These are phyloP conservation scores for Drosophila navojoa DNA, from an alignment of 1,140 invertebrate genomes.

Conservation along the genomic window DNA sequence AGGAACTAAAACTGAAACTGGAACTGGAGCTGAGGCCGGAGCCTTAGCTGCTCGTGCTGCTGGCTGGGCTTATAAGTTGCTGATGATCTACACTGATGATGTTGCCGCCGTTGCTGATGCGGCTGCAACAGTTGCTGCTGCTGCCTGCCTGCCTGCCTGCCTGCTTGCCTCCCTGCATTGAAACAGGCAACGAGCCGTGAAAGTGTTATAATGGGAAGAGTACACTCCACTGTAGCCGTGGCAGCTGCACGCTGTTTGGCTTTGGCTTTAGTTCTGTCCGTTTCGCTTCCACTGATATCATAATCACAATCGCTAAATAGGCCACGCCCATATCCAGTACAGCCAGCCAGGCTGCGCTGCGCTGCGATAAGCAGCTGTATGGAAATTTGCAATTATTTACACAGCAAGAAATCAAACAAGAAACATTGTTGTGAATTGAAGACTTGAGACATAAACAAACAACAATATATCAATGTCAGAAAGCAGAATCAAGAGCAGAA, in stretches of 20 bases:
- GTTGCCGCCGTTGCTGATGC: constrained; percentile 47
- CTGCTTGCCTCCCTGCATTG: constrained; percentile 28
- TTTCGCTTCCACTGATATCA: constrained; percentile 57
- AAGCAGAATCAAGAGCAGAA: too few species aligned
- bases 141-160: constrained; percentile 31
- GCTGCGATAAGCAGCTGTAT: constrained; percentile 6
- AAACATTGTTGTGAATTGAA: too few species aligned
- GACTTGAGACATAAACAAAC: too few species aligned
- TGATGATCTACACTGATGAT: constrained; percentile 42
- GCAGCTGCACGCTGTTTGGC: constrained; percentile 50
- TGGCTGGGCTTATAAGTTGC: constrained; percentile 33
- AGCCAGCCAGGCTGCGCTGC: constrained; percentile 13
- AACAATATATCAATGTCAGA: too few species aligned
- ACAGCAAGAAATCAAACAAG: constrained; percentile 1
- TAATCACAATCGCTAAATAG: constrained; percentile 79
- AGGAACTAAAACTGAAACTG: constrained; percentile 60
- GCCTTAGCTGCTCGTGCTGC: constrained; percentile 32
- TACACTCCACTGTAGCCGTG: constrained; percentile 6
- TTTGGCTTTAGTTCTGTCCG: constrained; percentile 28
- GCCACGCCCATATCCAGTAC: constrained; percentile 68
- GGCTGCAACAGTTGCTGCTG: constrained; percentile 30
- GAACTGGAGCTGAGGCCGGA: constrained; percentile 29
- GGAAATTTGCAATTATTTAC: constrained; percentile 15
- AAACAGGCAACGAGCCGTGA: constrained; percentile 74
- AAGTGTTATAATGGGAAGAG: constrained; percentile 77